phyloP scores from a whole-genome alignment of 2,113 vertebrate species.

The Tapirus terrestris region DNA sequence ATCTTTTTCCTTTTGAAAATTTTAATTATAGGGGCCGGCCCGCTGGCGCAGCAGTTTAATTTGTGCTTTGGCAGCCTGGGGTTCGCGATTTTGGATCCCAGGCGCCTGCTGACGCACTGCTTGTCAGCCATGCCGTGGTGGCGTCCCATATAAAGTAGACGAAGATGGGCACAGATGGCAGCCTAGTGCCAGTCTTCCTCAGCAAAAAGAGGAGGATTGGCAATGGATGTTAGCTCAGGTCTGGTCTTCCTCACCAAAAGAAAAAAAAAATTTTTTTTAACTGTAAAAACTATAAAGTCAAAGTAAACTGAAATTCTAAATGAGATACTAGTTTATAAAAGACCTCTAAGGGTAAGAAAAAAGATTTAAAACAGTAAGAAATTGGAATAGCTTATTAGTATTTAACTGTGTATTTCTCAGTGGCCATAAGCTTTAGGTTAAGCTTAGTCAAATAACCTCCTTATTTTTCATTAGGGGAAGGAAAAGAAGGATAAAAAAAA shows the following conservation, averaged over 20 bases:
- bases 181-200: no score
- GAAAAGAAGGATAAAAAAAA: background rate
- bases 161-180: no score
- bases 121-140: no score
- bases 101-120: no score
- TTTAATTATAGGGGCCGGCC: background rate
- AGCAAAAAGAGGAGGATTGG: no score
- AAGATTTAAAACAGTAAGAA: background rate
- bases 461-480: background rate
- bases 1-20: background rate
- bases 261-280: background rate
- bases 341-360: background rate
- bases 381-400: background rate
- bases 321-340: constrained; percentile 10
- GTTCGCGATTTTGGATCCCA: no score
- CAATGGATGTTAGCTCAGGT: no score
- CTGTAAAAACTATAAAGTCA: background rate
- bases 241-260: no score
- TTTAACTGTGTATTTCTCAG: constrained; percentile 18
- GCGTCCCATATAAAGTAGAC: no score
- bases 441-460: background rate
- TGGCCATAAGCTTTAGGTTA: background rate
- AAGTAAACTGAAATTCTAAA: constrained; percentile 13
- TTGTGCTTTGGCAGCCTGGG: no score
- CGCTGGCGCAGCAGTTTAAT: no score